phyloP scores from a whole-genome alignment of 1,140 invertebrate species.

The Lasaia peninsularis region DNA sequence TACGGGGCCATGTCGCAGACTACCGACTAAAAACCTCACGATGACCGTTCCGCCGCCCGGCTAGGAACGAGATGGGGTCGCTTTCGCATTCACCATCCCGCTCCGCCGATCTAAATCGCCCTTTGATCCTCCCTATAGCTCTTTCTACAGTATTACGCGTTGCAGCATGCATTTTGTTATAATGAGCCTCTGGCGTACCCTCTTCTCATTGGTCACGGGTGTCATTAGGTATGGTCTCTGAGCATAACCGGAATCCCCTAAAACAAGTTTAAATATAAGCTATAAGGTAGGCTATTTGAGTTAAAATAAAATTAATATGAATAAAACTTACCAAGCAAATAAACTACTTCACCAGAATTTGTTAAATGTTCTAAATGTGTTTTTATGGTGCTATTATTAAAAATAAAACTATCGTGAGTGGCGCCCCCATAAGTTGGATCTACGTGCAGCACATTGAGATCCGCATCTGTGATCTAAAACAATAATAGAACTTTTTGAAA shows the following conservation, averaged over 20 bases:
- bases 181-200: neutral
- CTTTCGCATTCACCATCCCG: too few relatives aligned
- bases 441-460: slow-evolving; percentile 26
- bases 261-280: neutral
- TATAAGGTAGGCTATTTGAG: too few relatives aligned
- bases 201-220: neutral
- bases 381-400: slow-evolving; percentile 19
- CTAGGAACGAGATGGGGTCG: too few relatives aligned
- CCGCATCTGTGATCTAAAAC: slow-evolving; percentile 25
- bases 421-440: slow-evolving; percentile 26
- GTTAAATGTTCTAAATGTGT: slow-evolving; percentile 16
- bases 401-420: slow-evolving; percentile 26
- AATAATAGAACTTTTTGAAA: too few relatives aligned
- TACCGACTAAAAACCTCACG: too few relatives aligned
- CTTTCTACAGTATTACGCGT: neutral
- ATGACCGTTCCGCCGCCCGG: too few relatives aligned
- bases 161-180: neutral
- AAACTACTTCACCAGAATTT: slow-evolving; percentile 15
- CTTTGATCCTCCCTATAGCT: neutral
- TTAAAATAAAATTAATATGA: too few relatives aligned
- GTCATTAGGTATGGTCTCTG: neutral
- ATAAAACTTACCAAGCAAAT: slow-evolving; percentile 20
- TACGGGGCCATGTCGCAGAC: too few relatives aligned
- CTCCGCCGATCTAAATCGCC: too few relatives aligned
- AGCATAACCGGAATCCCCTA: neutral